phyloP scores from a whole-genome alignment of 2,888 invertebrate species.

The Ophion obscuratus region DNA sequence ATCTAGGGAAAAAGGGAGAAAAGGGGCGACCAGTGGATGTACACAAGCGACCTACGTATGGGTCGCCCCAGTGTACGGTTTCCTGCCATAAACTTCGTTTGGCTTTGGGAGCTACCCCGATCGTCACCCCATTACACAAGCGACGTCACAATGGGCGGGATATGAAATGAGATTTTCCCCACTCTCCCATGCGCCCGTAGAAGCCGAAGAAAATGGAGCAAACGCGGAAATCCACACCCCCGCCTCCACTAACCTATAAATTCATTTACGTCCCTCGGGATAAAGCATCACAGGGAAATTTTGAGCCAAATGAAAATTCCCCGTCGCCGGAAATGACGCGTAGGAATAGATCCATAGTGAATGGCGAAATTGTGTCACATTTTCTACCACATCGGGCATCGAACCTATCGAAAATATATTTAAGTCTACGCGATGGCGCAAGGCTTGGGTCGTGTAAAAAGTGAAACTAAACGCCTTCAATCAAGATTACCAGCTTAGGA shows the following conservation, averaged over 20 bases:
- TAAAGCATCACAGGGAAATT: not conserved
- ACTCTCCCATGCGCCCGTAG: not conserved
- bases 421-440: not conserved
- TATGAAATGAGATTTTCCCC: constrained; percentile 56
- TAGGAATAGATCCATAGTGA: too few relatives aligned
- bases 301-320: not conserved
- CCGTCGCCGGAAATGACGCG: not conserved
- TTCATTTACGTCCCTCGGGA: not conserved
- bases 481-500: not conserved
- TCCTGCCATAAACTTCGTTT: constrained; percentile 66
- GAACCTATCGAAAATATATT: not conserved
- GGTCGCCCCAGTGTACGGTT: constrained; percentile 27
- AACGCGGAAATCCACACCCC: constrained; percentile 15
- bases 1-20: constrained; percentile 32
- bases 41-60: not conserved
- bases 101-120: constrained; percentile 74
- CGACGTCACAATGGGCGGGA: constrained; percentile 65
- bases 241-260: not conserved
- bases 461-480: not conserved
- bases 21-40: constrained; percentile 23
- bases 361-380: not conserved
- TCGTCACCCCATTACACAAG: constrained; percentile 79
- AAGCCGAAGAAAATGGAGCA: constrained; percentile 32
- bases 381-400: not conserved
- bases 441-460: not conserved